Percentiles rank a stretch among this genome's conserved stretches.
Evolutionary conservation across 2,888 invertebrate genomes (phyloP).

Genomic region (Autographa gamma): DNA sequence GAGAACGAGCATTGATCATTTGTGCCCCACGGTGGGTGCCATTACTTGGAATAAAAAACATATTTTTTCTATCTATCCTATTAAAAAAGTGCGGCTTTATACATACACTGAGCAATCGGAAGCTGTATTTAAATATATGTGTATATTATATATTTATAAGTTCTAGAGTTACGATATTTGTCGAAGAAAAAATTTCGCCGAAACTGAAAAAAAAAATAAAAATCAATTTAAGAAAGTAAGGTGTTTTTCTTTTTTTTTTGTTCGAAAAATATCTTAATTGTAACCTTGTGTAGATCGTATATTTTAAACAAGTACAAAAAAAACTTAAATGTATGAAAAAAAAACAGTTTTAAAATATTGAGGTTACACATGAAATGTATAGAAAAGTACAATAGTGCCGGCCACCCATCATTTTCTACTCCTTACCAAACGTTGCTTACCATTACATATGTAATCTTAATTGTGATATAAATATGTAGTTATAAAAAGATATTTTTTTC

Average conservation of each 20-base stretch:
- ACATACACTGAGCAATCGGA: slow-evolving; percentile 1
- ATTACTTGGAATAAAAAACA: not conserved
- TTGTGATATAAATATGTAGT: slow-evolving; percentile 10
- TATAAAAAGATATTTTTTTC: slow-evolving; percentile 12
- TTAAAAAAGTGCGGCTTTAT: not conserved
- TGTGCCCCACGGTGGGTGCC: not conserved
- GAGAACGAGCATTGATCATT: slow-evolving; percentile 2
- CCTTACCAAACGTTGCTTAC: slow-evolving; percentile 3
- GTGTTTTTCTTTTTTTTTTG: slow-evolving; percentile 1
- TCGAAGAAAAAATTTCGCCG: not conserved
- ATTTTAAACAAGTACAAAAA: slow-evolving; percentile 53
- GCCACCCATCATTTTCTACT: slow-evolving; percentile 17
- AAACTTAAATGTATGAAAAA: slow-evolving; percentile 19
- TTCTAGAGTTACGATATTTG: not conserved
- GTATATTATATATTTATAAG: not conserved
- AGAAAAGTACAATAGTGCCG: not conserved
- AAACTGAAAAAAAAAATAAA: not conserved
- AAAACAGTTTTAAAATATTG: slow-evolving; percentile 3
- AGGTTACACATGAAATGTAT: slow-evolving; percentile 20
- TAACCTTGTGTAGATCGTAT: slow-evolving; percentile 14
- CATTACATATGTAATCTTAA: slow-evolving; percentile 28
- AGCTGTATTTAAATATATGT: not conserved
- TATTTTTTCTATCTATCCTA: not conserved
- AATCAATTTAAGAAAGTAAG: not conserved
- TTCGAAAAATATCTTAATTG: slow-evolving; percentile 46